A percentile compares a stretch with the other conserved stretches of the same genome.
phyloP scores from a whole-genome alignment of 2,113 vertebrate genomes.

The Pseudois nayaur region DNA sequence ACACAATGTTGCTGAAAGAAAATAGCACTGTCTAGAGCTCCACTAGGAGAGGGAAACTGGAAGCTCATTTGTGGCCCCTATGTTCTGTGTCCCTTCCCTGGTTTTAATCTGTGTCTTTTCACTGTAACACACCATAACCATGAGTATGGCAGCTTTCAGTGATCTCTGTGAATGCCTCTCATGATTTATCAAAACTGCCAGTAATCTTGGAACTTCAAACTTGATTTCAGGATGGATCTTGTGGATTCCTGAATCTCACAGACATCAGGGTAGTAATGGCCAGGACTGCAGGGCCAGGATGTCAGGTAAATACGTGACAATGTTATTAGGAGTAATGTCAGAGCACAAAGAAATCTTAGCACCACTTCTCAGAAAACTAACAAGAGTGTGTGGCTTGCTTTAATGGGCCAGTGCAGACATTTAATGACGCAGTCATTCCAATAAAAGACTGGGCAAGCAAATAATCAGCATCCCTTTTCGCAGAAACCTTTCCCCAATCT shows the following conservation, averaged over 20 bases:
- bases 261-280: neutral
- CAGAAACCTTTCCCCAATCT: neutral
- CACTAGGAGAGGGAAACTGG: neutral
- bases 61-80: neutral
- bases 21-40: neutral
- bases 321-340: neutral
- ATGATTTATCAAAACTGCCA: neutral
- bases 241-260: neutral
- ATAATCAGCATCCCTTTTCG: neutral
- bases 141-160: neutral
- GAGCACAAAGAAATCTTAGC: neutral
- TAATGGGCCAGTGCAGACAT: neutral
- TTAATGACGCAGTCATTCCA: neutral
- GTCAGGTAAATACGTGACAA: neutral
- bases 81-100: neutral
- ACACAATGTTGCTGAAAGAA: neutral
- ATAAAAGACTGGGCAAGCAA: neutral
- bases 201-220: neutral
- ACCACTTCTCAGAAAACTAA: neutral
- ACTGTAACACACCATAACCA: neutral
- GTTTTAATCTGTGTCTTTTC: neutral
- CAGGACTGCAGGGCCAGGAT: neutral
- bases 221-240: neutral
- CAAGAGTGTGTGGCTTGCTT: neutral
- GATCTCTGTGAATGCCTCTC: neutral